Evolutionary conservation across 2,888 invertebrate species (phyloP).

Genomic region (Digitonthophagus gazella): DNA sequence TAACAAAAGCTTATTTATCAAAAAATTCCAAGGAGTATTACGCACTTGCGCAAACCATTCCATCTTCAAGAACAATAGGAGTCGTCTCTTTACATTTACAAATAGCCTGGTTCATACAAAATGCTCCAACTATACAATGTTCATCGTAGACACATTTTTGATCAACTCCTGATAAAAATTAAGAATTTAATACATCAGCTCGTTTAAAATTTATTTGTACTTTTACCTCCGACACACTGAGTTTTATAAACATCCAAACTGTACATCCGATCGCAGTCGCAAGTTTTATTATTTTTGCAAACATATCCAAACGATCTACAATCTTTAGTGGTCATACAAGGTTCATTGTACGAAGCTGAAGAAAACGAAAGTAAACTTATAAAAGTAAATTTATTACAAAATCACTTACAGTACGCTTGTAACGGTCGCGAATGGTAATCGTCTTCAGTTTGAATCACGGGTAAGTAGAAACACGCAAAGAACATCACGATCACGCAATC

Average conservation of each 20-base stretch:
- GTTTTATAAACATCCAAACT: conserved; percentile 40
- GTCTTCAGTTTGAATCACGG: neutral
- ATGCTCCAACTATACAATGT: conserved; percentile 50
- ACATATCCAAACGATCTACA: conserved; percentile 46
- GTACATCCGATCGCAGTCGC: conserved; percentile 45
- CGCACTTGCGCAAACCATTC: conserved; percentile 42
- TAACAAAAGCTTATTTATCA: too few relatives aligned
- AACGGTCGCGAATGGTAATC: conserved; percentile 21
- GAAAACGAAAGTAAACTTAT: conserved; percentile 11
- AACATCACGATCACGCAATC: conserved; percentile 16
- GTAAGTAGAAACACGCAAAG: conserved; percentile 1
- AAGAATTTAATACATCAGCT: neutral
- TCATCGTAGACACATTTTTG: conserved; percentile 49
- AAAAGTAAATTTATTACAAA: neutral
- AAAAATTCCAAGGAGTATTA: too few relatives aligned
- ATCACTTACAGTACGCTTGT: conserved; percentile 22
- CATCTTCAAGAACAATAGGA: conserved; percentile 40
- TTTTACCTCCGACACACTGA: conserved; percentile 47
- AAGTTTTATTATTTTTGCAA: conserved; percentile 45
- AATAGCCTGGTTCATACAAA: conserved; percentile 45
- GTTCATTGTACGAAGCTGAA: conserved; percentile 38
- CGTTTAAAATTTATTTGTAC: neutral
- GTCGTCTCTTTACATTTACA: conserved; percentile 46
- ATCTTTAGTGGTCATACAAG: conserved; percentile 37
- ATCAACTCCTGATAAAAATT: conserved; percentile 42